Base-by-base conservation (phyloP, 2,888 invertebrate species). In the Colletes collaris region DNA sequence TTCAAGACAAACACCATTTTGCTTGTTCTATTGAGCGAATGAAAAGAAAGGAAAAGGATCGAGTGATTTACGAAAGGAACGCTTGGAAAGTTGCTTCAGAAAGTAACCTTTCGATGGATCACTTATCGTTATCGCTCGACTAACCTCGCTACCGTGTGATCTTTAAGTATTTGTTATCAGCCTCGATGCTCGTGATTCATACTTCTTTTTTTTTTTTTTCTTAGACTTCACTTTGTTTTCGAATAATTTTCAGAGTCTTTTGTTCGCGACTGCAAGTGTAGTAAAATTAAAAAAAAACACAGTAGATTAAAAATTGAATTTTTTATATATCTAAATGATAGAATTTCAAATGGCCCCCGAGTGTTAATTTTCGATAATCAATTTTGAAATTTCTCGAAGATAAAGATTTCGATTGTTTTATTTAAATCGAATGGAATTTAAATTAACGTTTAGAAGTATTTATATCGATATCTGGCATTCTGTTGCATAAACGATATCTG, bases 121-220 rank as follows among this genome's bases (percentile, higher is more conserved):
- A 10, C 37, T 83, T 80, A 83, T 83, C 76, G 64, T 69, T 79
- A 79, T 80, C 70, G n/a, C 52, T 76, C 55, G 55, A 44, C 16
- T 19, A 60, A 49, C n/a, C 44, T 59, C 56, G 53, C 60, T 60
- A 70, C 62, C 62, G 62, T 40, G 44, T 16, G 59, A 52, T 72
- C 56, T 11, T 59, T 49, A 13, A 37, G 56, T 46, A 59, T 44
- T 68, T 40, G 11, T 73, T 79, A 55, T 82, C 60, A 2, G 44
- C 5, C 4, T 19, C 55, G 59, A 76, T 16, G 37, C 46, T 52
- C 11, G 4, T 74, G 71, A 84, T 66, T 81, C 65, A 72, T 55
- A 44, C 11, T 11, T 0, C 13, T 7, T 40, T n/a, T 49, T 40
- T 40, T 40, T 63, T 52, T 16, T 10, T 40, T n/a, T 49, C 27